Percentiles rank a stretch among this genome's conserved stretches.
These are phyloP conservation scores for Rachycentron canadum DNA, from an alignment of 2,797 vertebrate species.

Conservation along the genomic window DNA sequence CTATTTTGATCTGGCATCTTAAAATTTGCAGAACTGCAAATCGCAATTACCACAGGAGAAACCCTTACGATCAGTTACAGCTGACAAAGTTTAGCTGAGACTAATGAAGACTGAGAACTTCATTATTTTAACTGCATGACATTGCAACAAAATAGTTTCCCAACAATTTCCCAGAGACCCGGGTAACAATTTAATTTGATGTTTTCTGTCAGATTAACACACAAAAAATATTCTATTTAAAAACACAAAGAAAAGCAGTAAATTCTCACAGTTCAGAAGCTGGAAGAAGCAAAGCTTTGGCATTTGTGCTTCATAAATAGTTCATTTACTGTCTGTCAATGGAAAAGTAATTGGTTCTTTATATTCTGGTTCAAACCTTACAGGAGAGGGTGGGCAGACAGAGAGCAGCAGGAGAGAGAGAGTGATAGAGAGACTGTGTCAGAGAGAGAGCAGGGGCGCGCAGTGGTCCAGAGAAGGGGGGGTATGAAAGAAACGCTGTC, in stretches of 20 bases:
- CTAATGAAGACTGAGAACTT: not conserved
- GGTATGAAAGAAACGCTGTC: constrained; percentile 77
- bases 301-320: constrained; percentile 1
- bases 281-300: not conserved
- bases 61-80: not conserved
- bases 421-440: constrained; percentile 2
- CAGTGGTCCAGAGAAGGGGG: constrained; percentile 42
- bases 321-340: not conserved
- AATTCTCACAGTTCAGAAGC: not conserved
- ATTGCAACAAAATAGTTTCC: not conserved
- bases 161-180: not conserved
- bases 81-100: not conserved
- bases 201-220: not conserved
- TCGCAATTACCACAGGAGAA: not conserved
- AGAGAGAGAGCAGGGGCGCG: constrained; percentile 2
- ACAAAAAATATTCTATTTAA: not conserved
- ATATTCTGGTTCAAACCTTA: not conserved
- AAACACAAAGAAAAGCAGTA: not conserved
- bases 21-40: not conserved
- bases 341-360: not conserved
- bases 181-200: not conserved
- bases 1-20: not conserved
- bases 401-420: not conserved
- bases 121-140: not conserved
- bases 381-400: not conserved